phyloP scores from a whole-genome alignment of 2,113 vertebrate genomes.

The Myotis lucifugus region DNA sequence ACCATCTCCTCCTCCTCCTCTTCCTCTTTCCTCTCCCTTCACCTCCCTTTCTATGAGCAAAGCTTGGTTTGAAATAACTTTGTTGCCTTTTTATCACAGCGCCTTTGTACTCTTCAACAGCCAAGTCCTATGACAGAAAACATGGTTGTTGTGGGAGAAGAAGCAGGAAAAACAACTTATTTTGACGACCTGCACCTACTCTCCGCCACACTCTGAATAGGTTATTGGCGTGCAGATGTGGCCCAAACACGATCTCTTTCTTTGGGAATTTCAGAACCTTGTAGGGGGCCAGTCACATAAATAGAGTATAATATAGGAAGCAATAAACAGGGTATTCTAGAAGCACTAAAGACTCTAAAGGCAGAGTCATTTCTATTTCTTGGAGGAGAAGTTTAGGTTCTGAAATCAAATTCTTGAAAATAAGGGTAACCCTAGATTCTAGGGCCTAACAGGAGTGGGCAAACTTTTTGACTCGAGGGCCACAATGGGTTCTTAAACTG shows the following conservation, averaged over 20 bases:
- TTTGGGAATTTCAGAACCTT: constrained; percentile 22
- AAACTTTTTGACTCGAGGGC: too few species aligned
- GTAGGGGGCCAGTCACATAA: not conserved
- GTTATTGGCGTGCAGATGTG: not conserved
- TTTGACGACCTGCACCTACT: not conserved
- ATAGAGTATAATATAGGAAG: not conserved
- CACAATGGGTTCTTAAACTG: too few species aligned
- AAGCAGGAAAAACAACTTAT: not conserved
- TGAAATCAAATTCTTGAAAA: constrained; percentile 48
- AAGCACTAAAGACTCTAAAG: constrained; percentile 29
- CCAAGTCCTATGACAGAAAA: not conserved
- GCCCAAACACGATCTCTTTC: not conserved
- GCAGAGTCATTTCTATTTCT: constrained; percentile 16
- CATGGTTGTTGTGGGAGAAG: not conserved
- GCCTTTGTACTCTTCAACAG: not conserved
- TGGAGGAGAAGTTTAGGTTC: not conserved
- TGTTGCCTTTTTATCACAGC: not conserved
- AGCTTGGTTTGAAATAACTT: not conserved
- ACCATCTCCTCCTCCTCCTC: not conserved
- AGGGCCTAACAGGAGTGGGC: too few species aligned
- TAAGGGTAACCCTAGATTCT: not conserved
- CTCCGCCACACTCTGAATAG: not conserved
- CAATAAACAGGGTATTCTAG: not conserved
- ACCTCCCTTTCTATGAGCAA: not conserved
- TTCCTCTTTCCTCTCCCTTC: not conserved